Base-by-base conservation (phyloP, 1,140 invertebrate species). In the Megalonaias nervosa region DNA sequence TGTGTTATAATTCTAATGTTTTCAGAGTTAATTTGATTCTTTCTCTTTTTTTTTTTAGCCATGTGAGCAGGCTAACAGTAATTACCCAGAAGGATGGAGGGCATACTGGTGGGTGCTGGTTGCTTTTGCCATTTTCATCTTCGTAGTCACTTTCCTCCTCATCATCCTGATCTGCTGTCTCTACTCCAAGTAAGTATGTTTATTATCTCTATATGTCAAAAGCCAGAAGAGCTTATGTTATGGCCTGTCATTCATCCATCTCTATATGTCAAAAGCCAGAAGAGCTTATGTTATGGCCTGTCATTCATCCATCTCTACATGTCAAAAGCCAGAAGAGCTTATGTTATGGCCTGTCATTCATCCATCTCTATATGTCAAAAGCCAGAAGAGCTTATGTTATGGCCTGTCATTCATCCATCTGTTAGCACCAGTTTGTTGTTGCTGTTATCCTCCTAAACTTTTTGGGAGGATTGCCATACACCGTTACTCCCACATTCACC, bases 101-200 rank as follows among this genome's bases (percentile, higher is more conserved):
- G 80, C 81, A n/a, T 80, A 84, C 62, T 89, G 87, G 87, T 88
- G 87, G 86, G 85, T 88, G 55, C 79, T 89, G 64, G 85, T 89
- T 15, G 85, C 81, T 23, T 79, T 89, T 55, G 86, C 87, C 26
- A 85, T 89, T 38, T 88, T 88, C 76, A 85, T 89, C 65, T 88
- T 88, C 62, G 57, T 89, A 60, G 82, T 82, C 68, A 80, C 77
- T 66, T 13, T 85, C n/a, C 84, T 88, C 23, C 80, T 88, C 15
- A 86, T 89, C 64, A 59, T 84, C 31, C 64, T 80, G 17, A 74
- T 84, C 62, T 66, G 26, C 61, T 79, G 82, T 15, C 81, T 89
- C 2, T 85, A 86, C 60, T 74, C 73, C 67, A 82, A 82, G 81
- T 86, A 82, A 80, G 83, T 84, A 65, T 71, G n/a, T 38, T 48